Evolutionary conservation across 2,113 vertebrate genomes (phyloP).

Genomic region (Sigmodon hispidus): DNA sequence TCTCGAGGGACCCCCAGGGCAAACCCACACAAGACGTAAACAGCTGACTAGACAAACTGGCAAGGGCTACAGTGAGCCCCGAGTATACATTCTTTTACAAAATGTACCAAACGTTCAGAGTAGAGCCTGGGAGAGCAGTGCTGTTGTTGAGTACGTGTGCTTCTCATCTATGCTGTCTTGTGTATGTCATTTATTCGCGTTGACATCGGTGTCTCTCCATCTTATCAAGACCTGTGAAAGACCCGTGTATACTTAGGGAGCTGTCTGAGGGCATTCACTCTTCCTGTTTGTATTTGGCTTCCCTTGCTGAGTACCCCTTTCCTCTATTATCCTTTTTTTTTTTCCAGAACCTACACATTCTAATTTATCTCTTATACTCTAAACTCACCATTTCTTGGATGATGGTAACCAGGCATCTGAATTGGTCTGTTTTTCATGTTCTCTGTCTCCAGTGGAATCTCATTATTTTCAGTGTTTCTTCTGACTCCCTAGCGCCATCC

Average conservation of each 20-base stretch:
- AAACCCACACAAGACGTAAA: too few relatives aligned
- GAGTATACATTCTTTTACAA: not conserved
- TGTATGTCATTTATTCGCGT: not conserved
- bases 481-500: too few relatives aligned
- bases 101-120: not conserved
- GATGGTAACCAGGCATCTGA: not conserved
- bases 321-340: not conserved
- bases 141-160: not conserved
- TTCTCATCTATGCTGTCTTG: not conserved
- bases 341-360: not conserved
- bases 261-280: not conserved
- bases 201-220: not conserved
- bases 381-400: not conserved
- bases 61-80: not conserved
- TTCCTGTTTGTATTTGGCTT: not conserved
- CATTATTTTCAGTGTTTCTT: not conserved
- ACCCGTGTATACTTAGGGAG: accelerated
- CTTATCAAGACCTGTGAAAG: not conserved
- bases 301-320: not conserved
- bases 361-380: not conserved
- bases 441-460: not conserved
- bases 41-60: not conserved
- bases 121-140: accelerated
- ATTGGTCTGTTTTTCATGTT: not conserved
- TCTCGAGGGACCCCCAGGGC: not conserved